A percentile compares a stretch with the other conserved stretches of the same genome.
These are phyloP conservation scores for Argyresthia albistria DNA, from an alignment of 2,888 invertebrate species.

Conservation along the genomic window DNA sequence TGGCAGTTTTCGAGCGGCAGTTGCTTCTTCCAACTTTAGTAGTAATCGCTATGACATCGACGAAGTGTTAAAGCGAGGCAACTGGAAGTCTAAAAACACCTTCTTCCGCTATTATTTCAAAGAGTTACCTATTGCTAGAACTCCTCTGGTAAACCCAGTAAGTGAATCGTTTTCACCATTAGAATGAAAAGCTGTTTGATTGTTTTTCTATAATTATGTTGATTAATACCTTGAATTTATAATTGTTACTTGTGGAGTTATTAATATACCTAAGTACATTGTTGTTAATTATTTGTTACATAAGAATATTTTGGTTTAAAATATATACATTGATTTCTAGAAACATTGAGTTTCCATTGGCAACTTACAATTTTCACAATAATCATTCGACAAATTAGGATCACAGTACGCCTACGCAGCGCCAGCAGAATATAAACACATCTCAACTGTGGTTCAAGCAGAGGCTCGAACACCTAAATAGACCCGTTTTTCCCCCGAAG, in stretches of 20 bases:
- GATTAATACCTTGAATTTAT: neutral
- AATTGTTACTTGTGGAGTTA: neutral
- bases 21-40: neutral
- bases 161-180: neutral
- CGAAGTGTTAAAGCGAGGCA: neutral
- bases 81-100: neutral
- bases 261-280: neutral
- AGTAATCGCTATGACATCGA: neutral
- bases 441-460: neutral
- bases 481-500: constrained; percentile 1
- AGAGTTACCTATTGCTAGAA: neutral
- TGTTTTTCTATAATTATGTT: neutral
- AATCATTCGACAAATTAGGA: neutral
- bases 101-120: neutral
- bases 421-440: neutral
- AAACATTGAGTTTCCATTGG: neutral
- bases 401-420: neutral
- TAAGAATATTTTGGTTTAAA: neutral
- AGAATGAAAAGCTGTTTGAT: neutral
- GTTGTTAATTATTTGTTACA: no score
- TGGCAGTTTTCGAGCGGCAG: neutral
- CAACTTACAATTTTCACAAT: neutral
- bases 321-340: no score
- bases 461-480: neutral
- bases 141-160: neutral